phyloP scores from a whole-genome alignment of 1,140 invertebrate species.

The Drosophila setifemur region DNA sequence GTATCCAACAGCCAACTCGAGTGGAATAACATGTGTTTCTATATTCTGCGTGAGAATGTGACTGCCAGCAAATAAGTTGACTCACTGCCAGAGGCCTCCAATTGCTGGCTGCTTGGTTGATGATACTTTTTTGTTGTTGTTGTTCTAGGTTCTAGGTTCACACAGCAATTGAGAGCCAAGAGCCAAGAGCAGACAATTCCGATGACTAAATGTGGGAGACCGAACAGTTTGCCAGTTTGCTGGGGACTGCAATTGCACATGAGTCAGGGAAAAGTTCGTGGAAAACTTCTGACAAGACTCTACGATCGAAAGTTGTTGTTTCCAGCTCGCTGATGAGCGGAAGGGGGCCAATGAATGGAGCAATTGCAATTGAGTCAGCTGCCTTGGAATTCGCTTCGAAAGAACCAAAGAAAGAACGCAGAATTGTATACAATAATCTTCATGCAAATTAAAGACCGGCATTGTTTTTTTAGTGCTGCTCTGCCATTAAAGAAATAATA shows the following conservation, averaged over 20 bases:
- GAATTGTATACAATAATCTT: conserved; percentile 28
- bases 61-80: conserved; percentile 47
- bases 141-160: conserved; percentile 42
- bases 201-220: conserved; percentile 55
- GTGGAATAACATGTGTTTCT: conserved; percentile 34
- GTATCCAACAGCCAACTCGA: too few species aligned
- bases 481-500: conserved; percentile 31
- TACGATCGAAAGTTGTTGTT: neutral
- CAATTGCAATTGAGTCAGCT: conserved; percentile 26
- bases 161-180: conserved; percentile 57
- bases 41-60: conserved; percentile 49
- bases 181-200: conserved; percentile 25
- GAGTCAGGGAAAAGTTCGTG: conserved; percentile 46
- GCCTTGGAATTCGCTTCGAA: conserved; percentile 31
- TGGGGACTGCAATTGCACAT: conserved; percentile 25
- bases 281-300: conserved; percentile 30
- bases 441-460: conserved; percentile 39
- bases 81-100: conserved; percentile 40
- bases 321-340: neutral
- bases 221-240: neutral
- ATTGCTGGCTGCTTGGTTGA: conserved; percentile 32
- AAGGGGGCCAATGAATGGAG: conserved; percentile 17
- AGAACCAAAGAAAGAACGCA: too few species aligned
- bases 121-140: neutral
- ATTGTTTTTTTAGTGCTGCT: conserved; percentile 34